A percentile compares a stretch with the other conserved stretches of the same genome.
These are phyloP conservation scores for Grapholita molesta DNA, from an alignment of 1,140 invertebrate species.

Conservation along the genomic window DNA sequence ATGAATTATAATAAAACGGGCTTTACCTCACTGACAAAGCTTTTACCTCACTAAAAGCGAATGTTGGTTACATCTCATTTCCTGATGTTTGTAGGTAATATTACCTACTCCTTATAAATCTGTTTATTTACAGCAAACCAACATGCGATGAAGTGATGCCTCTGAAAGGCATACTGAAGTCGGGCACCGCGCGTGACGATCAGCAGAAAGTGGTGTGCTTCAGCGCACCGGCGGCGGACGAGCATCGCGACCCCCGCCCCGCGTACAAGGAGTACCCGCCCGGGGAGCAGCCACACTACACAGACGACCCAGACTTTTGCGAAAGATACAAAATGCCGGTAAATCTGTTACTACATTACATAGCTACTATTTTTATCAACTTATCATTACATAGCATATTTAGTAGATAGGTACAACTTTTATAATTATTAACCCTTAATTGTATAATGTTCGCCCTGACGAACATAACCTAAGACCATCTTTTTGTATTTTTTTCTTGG, in stretches of 20 bases:
- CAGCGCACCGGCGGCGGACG: constrained; percentile 52
- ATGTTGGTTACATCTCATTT: no score
- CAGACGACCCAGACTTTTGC: constrained; percentile 57
- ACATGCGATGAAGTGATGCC: constrained; percentile 52
- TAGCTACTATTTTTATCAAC: no score
- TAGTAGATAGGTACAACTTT: no score
- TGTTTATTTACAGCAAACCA: constrained; percentile 42
- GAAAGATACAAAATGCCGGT: constrained; percentile 39
- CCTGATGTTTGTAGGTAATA: no score
- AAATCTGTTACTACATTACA: background rate
- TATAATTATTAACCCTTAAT: no score
- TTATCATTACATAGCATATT: no score
- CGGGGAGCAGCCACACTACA: constrained; percentile 51
- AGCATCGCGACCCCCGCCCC: constrained; percentile 31
- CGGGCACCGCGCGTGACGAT: constrained; percentile 54
- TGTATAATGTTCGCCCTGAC: no score
- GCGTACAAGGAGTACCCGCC: constrained; percentile 32
- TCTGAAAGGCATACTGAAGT: constrained; percentile 65
- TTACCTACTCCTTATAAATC: background rate
- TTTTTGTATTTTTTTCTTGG: no score
- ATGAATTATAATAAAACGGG: no score
- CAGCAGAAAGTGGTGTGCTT: constrained; percentile 72
- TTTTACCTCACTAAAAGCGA: no score
- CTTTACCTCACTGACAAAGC: no score
- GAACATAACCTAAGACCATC: no score